Percentiles rank a stretch among this genome's conserved stretches.
These are phyloP conservation scores for Thera britannica DNA, from an alignment of 2,888 invertebrate genomes.

Conservation along the genomic window DNA sequence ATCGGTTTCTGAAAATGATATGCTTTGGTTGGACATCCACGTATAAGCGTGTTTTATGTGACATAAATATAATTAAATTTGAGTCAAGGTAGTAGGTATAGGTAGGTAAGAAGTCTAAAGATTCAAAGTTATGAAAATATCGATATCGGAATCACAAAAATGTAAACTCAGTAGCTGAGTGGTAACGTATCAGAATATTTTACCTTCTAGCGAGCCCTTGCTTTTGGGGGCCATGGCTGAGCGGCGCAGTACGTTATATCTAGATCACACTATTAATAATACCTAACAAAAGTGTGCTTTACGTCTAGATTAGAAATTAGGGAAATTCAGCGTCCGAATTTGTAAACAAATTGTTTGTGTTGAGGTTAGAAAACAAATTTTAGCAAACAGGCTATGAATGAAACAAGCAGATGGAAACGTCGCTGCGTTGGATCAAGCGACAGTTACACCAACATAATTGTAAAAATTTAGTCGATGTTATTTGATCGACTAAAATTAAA, in stretches of 20 bases:
- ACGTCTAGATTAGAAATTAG: background rate
- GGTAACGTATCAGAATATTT: slow-evolving; percentile 15
- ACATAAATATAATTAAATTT: too few relatives aligned
- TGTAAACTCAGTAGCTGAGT: background rate
- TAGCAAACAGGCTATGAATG: background rate
- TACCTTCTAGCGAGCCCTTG: slow-evolving; percentile 53
- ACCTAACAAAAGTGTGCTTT: too few relatives aligned
- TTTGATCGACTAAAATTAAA: background rate
- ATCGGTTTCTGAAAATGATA: slow-evolving; percentile 64
- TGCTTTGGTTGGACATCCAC: background rate
- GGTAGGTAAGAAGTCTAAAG: too few relatives aligned
- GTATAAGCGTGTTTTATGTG: background rate
- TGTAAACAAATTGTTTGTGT: background rate
- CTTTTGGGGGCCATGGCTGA: slow-evolving; percentile 55
- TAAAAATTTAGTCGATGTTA: background rate
- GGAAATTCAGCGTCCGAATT: background rate
- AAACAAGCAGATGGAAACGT: background rate
- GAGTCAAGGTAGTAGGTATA: too few relatives aligned
- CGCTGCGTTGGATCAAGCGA: background rate
- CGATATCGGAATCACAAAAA: background rate
- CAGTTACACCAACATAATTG: slow-evolving; percentile 1
- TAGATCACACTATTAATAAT: too few relatives aligned
- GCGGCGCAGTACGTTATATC: background rate
- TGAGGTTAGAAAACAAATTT: background rate
- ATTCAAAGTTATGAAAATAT: background rate